Conservation (phyloP, 1,140 invertebrate genomes). For the Stenopsyche tienmushanensis region DNA sequence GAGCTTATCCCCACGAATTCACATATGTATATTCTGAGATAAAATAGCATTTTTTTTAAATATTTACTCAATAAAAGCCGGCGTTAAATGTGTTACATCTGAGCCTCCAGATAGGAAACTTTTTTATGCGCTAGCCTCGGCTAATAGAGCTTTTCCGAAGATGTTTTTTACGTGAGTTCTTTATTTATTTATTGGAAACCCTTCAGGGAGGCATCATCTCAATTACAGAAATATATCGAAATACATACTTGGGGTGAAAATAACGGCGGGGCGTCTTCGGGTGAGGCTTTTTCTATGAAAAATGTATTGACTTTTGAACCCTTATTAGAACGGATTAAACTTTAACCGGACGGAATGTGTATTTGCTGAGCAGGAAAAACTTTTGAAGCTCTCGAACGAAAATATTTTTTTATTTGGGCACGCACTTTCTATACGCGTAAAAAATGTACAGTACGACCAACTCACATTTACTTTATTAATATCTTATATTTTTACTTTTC, state of each 20-base stretch:
- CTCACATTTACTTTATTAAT: background rate
- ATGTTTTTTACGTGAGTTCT: background rate
- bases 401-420: background rate
- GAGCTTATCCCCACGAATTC: background rate
- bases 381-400: background rate
- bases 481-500: background rate
- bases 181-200: background rate
- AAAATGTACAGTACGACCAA: background rate
- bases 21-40: background rate
- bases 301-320: background rate
- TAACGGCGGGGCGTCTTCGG: background rate
- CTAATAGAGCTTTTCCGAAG: background rate
- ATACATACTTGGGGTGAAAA: background rate
- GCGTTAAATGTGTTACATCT: background rate
- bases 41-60: background rate
- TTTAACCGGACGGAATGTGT: background rate
- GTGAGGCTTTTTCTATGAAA: background rate
- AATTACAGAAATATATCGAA: background rate
- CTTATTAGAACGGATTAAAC: background rate
- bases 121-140: background rate
- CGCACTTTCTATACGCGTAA: background rate
- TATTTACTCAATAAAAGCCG: background rate
- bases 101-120: background rate
- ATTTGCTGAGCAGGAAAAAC: background rate
- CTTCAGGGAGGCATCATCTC: background rate